phyloP scores from a whole-genome alignment of 2,888 invertebrate species.

The Apeira syringaria region DNA sequence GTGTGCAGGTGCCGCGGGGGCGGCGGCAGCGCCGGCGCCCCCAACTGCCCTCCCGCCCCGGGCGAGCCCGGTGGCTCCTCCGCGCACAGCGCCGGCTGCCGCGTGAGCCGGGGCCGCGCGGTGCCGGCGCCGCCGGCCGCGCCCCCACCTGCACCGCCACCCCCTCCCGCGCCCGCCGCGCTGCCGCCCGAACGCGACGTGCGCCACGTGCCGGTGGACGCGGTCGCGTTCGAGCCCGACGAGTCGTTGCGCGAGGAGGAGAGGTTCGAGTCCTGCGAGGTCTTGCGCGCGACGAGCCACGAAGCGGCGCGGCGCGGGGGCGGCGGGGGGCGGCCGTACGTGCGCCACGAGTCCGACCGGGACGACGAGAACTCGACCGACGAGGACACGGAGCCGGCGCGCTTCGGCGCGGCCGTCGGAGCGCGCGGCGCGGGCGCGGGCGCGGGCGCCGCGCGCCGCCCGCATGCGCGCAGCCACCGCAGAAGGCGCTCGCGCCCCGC shows the following conservation, averaged over 20 bases:
- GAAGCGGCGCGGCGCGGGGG: constrained; percentile 92
- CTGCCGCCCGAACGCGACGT: constrained; percentile 93
- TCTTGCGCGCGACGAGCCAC: constrained; percentile 95
- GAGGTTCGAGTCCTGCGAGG: constrained; percentile 95
- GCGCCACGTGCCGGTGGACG: constrained; percentile 95
- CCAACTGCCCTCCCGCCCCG: too few relatives aligned
- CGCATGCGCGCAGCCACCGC: constrained; percentile 65
- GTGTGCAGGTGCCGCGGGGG: constrained; percentile 62
- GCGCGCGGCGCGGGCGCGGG: constrained; percentile 57
- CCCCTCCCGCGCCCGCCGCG: constrained; percentile 84
- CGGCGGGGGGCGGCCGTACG: constrained; percentile 90
- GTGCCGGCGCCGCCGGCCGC: constrained; percentile 84
- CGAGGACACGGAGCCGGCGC: constrained; percentile 93
- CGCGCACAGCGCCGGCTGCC: constrained; percentile 91
- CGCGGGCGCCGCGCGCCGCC: constrained; percentile 41
- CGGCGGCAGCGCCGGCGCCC: too few relatives aligned
- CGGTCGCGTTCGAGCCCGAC: constrained; percentile 94
- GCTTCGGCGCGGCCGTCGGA: constrained; percentile 59
- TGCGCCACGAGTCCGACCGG: constrained; percentile 94
- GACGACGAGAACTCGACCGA: constrained; percentile 96
- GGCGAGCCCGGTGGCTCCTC: constrained; percentile 85
- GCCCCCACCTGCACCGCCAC: constrained; percentile 85
- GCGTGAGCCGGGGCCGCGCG: constrained; percentile 90
- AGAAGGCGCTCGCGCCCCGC: constrained; percentile 67
- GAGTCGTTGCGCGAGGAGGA: constrained; percentile 96